These are phyloP conservation scores for Eupeodes corollae DNA, from an alignment of 1,140 invertebrate genomes.

Conservation along the genomic window DNA sequence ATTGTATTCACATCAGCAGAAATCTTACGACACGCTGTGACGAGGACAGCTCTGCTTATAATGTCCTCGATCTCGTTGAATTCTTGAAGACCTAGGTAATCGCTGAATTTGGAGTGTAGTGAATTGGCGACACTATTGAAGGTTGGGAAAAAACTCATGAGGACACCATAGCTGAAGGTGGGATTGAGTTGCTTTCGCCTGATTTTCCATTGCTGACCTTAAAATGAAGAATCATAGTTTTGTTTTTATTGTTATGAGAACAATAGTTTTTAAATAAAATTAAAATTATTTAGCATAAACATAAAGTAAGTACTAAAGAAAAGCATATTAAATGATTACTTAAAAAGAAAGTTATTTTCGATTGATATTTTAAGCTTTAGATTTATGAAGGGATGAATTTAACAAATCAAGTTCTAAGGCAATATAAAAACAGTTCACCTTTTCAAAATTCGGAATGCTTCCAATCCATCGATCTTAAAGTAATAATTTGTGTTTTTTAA, in stretches of 20 bases:
- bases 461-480: too few species aligned
- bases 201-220: conserved; percentile 28
- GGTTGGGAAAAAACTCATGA: conserved; percentile 26
- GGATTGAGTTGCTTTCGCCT: conserved; percentile 31
- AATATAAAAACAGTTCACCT: too few species aligned
- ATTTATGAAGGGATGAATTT: too few species aligned
- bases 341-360: too few species aligned
- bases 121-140: conserved; percentile 14
- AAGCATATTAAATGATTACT: too few species aligned
- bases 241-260: background rate
- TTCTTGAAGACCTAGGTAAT: background rate
- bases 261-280: background rate
- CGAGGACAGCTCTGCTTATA: conserved; percentile 27
- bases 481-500: too few species aligned
- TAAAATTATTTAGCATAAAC: too few species aligned
- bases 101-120: background rate
- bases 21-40: conserved; percentile 28
- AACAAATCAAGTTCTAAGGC: too few species aligned
- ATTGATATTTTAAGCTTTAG: too few species aligned
- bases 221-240: background rate
- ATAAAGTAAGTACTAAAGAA: too few species aligned
- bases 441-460: too few species aligned
- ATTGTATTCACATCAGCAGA: background rate
- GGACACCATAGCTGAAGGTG: conserved; percentile 28
- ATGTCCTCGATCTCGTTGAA: conserved; percentile 28